These are phyloP conservation scores for Oreochromis niloticus DNA, from an alignment of 2,113 vertebrate genomes.

Conservation along the genomic window DNA sequence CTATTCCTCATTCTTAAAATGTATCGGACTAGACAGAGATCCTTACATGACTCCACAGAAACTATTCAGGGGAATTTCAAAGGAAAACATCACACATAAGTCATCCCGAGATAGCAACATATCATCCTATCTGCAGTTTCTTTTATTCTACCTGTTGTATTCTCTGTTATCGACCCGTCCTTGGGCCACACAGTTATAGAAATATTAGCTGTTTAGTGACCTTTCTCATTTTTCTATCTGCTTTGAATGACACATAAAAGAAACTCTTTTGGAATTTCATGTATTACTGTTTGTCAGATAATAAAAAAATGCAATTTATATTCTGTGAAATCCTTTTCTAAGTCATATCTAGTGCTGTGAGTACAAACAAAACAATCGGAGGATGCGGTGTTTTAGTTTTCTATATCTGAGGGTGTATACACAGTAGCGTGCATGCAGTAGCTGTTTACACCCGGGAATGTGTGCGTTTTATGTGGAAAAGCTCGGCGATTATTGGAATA, in stretches of 20 bases:
- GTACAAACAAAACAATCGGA: background rate
- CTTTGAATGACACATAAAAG: background rate
- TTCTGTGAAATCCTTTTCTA: background rate
- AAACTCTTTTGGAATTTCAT: background rate
- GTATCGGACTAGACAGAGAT: background rate
- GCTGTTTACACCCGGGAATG: background rate
- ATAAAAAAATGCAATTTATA: background rate
- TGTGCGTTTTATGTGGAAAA: background rate
- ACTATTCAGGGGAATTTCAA: background rate
- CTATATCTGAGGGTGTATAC: background rate
- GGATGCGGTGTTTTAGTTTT: background rate
- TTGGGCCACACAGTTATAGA: background rate
- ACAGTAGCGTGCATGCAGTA: background rate
- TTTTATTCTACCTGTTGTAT: background rate
- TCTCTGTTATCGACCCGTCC: background rate
- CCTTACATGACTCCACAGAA: background rate
- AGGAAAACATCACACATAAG: background rate
- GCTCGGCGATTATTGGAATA: background rate
- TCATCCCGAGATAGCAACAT: background rate
- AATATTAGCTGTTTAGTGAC: background rate
- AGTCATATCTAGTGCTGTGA: background rate
- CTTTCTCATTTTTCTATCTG: background rate
- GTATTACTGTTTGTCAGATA: background rate
- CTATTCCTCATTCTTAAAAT: background rate
- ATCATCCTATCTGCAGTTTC: background rate